phyloP scores from a whole-genome alignment of 2,113 vertebrate species.

The Ptyas mucosa region DNA sequence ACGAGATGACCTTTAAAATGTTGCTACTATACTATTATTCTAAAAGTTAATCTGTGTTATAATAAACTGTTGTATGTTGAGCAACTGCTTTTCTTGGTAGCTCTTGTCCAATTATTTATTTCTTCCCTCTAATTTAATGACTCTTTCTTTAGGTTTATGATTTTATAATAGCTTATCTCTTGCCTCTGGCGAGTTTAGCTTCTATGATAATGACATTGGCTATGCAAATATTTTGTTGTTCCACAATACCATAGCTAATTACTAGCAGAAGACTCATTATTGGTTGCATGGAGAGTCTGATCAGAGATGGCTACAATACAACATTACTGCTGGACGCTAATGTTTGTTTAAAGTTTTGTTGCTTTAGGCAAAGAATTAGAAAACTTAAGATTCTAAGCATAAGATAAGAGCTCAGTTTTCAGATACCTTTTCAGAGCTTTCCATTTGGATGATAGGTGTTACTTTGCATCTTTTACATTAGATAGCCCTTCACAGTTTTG shows the following conservation, averaged over 20 bases:
- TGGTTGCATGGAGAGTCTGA: constrained; percentile 43
- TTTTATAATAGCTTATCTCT: constrained; percentile 6
- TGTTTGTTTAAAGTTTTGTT: constrained; percentile 47
- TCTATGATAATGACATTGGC: neutral
- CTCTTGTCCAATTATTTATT: neutral
- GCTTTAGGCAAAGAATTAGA: constrained; percentile 43
- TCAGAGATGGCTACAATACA: constrained; percentile 51
- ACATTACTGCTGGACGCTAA: constrained; percentile 33
- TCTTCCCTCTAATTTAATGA: constrained; percentile 10
- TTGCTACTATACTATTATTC: neutral
- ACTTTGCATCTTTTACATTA: constrained; percentile 36
- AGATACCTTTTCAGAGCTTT: constrained; percentile 47
- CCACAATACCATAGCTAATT: constrained; percentile 40
- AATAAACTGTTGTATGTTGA: neutral
- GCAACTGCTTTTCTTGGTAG: neutral
- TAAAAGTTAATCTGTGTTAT: constrained; percentile 10
- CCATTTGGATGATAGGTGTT: constrained; percentile 53
- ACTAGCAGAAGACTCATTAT: constrained; percentile 36
- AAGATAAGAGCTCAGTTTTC: constrained; percentile 42
- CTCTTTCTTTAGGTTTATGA: constrained; percentile 26
- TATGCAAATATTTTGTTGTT: constrained; percentile 37
- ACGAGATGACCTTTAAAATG: neutral
- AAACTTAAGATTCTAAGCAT: constrained; percentile 7
- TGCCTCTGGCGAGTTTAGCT: constrained; percentile 14
- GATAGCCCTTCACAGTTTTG: neutral